Evolutionary conservation across 2,888 invertebrate species (phyloP).

Genomic region (Agrochola lota): DNA sequence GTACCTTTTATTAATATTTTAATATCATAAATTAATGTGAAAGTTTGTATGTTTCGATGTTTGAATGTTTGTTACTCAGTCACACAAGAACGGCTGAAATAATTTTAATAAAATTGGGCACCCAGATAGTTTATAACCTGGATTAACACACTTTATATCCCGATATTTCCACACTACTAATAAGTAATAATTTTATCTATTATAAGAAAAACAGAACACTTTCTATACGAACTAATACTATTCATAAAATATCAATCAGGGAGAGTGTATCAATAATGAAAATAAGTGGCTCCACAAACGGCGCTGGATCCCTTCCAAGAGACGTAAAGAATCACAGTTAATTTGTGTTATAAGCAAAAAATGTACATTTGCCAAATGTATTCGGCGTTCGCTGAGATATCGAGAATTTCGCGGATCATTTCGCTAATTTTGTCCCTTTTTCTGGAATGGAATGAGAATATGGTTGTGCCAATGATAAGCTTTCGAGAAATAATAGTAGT

Average conservation of each 20-base stretch:
- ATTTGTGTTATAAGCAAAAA: slow-evolving; percentile 74
- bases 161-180: background rate
- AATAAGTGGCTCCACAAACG: slow-evolving; percentile 69
- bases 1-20: background rate
- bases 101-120: background rate
- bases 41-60: no score
- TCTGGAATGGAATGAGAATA: background rate
- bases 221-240: slow-evolving; percentile 9
- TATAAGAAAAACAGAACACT: slow-evolving; percentile 4
- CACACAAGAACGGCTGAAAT: background rate
- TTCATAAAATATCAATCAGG: slow-evolving; percentile 74
- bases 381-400: slow-evolving; percentile 49
- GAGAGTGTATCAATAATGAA: slow-evolving; percentile 74
- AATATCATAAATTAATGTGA: no score
- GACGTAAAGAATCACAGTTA: slow-evolving; percentile 71
- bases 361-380: slow-evolving; percentile 73
- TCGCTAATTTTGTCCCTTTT: slow-evolving; percentile 31
- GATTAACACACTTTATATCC: background rate
- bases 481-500: background rate
- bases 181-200: background rate
- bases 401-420: slow-evolving; percentile 46
- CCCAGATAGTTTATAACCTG: background rate
- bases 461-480: background rate
- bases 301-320: slow-evolving; percentile 79
- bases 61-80: background rate